A percentile compares a stretch with the other conserved stretches of the same genome.
phyloP scores from a whole-genome alignment of 2,888 invertebrate genomes.

The Tribolium freemani region DNA sequence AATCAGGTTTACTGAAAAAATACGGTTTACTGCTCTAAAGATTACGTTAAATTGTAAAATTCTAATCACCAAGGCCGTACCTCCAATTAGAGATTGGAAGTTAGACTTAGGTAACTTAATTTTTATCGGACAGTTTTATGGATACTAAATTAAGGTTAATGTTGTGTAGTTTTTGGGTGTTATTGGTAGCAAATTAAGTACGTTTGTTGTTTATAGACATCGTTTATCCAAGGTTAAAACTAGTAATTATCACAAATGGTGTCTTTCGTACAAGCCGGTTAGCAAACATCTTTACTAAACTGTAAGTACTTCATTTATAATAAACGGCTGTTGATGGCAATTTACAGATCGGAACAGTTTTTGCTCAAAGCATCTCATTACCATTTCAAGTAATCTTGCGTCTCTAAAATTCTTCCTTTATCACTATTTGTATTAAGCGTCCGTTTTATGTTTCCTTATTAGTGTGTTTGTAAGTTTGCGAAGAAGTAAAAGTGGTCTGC shows the following conservation, averaged over 20 bases:
- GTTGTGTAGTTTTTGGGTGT: conserved; percentile 5
- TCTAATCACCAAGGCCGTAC: conserved; percentile 5
- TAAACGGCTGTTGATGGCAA: not conserved
- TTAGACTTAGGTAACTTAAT: conserved; percentile 5
- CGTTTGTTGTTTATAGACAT: not conserved
- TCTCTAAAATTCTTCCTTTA: not conserved
- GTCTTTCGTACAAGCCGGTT: not conserved
- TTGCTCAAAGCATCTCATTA: not conserved
- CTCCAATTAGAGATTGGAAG: conserved; percentile 2
- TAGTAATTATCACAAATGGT: not conserved
- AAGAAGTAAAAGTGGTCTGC: not conserved
- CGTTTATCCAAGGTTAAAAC: conserved; percentile 1
- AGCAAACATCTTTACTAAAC: not conserved
- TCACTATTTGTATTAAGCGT: not conserved
- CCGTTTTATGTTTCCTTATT: not conserved
- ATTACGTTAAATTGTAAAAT: conserved; percentile 3
- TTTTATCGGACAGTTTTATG: conserved; percentile 5
- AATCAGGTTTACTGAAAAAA: no score
- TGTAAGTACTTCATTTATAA: not conserved
- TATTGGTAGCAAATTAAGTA: not conserved
- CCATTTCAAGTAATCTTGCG: not conserved
- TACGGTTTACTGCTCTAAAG: no score
- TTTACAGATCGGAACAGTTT: not conserved
- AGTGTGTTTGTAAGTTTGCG: not conserved
- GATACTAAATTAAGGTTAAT: conserved; percentile 16